phyloP scores from a whole-genome alignment of 1,140 invertebrate genomes.

The Drosophila pseudoananassae region DNA sequence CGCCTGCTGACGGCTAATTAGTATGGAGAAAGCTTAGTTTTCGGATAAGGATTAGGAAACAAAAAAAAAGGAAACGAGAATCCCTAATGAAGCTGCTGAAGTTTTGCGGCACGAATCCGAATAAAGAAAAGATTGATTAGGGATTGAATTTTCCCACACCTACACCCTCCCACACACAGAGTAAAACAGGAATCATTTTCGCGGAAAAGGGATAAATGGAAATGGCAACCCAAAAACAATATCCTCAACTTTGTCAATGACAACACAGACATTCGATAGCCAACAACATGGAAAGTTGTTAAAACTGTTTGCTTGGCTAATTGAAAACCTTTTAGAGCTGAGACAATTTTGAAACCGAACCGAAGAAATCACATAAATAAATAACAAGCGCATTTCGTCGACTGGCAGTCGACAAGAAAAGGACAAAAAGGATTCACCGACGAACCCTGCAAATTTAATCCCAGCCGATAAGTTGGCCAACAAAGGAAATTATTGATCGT shows the following conservation, averaged over 20 bases:
- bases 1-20: conserved; percentile 57
- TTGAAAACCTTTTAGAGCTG: conserved; percentile 58
- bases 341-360: conserved; percentile 46
- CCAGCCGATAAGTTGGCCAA: conserved; percentile 57
- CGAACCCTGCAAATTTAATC: conserved; percentile 67
- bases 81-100: conserved; percentile 43
- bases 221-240: conserved; percentile 8
- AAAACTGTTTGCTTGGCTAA: conserved; percentile 59
- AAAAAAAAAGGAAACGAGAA: conserved; percentile 22
- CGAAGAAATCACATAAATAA: conserved; percentile 54
- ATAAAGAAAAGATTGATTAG: conserved; percentile 46
- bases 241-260: conserved; percentile 21
- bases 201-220: conserved; percentile 1
- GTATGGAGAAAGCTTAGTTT: conserved; percentile 56
- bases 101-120: conserved; percentile 10
- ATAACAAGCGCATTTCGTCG: conserved; percentile 46
- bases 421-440: conserved; percentile 43
- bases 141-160: conserved; percentile 16
- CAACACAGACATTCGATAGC: conserved; percentile 36
- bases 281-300: conserved; percentile 39
- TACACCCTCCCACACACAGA: not conserved
- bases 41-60: conserved; percentile 24
- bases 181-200: conserved; percentile 9
- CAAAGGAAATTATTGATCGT: conserved; percentile 72
- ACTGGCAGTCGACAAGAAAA: conserved; percentile 47